A percentile compares a stretch with the other conserved stretches of the same genome.
Conservation (phyloP, 2,888 invertebrate species). For the Brachyptera putata region DNA sequence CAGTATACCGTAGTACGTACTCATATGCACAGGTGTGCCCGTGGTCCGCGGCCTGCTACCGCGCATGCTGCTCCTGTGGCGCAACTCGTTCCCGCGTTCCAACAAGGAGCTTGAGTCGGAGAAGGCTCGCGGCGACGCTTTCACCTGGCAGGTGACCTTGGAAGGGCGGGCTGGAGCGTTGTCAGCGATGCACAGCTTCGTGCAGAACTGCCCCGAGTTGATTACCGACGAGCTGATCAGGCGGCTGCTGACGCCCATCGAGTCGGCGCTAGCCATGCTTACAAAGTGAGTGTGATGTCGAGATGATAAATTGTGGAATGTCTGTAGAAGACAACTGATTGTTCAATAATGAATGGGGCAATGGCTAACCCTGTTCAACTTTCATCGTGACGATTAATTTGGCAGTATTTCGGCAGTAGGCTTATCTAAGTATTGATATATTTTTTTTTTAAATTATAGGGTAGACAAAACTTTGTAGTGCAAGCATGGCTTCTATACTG, state of each 20-base stretch:
- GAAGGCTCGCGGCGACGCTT: constrained; percentile 91
- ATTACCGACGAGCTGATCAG: constrained; percentile 89
- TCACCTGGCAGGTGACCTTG: constrained; percentile 98
- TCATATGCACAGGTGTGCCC: constrained; percentile 69
- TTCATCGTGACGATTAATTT: too few relatives aligned
- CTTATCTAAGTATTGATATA: too few relatives aligned
- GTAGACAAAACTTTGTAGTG: too few relatives aligned
- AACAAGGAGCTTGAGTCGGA: constrained; percentile 96
- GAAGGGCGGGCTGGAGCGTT: constrained; percentile 95
- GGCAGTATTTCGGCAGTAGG: too few relatives aligned
- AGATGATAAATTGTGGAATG: too few relatives aligned
- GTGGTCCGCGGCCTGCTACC: constrained; percentile 90
- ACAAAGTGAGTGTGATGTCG: constrained; percentile 87
- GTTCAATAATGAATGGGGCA: too few relatives aligned
- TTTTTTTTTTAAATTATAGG: too few relatives aligned
- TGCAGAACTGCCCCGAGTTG: constrained; percentile 85
- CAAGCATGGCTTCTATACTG: too few relatives aligned
- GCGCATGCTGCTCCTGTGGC: constrained; percentile 91
- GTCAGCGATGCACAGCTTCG: constrained; percentile 91
- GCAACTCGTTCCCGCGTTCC: constrained; percentile 95
- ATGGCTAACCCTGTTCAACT: too few relatives aligned
- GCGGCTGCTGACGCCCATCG: constrained; percentile 84
- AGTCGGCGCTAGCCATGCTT: constrained; percentile 91
- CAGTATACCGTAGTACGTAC: too few relatives aligned
- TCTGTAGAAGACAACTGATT: too few relatives aligned